phyloP scores from a whole-genome alignment of 1,140 invertebrate species.

The Drosophila quadrilineata region DNA sequence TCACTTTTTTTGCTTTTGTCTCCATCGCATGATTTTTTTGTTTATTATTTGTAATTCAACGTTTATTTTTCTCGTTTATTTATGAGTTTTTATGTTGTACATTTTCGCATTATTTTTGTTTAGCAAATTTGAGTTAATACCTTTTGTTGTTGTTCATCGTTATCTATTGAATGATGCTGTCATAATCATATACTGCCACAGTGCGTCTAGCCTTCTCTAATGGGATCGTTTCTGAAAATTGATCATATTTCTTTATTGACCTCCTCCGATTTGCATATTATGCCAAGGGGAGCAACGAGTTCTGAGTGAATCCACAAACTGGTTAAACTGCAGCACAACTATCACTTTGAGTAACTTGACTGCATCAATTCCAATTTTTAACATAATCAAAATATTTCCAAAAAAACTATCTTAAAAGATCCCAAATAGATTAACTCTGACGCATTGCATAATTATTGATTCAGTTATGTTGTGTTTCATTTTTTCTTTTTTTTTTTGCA shows the following conservation, averaged over 20 bases:
- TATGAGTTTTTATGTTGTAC: constrained; percentile 36
- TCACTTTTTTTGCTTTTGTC: constrained; percentile 22
- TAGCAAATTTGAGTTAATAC: no score
- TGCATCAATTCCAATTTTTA: constrained; percentile 17
- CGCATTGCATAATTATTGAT: constrained; percentile 27
- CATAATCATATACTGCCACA: no score
- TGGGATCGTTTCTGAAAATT: constrained; percentile 8
- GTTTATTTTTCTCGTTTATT: constrained; percentile 30
- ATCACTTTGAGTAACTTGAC: not conserved
- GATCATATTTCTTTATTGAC: not conserved
- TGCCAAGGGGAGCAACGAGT: not conserved
- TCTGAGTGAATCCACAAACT: constrained; percentile 8
- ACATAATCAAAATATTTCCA: no score
- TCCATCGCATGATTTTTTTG: constrained; percentile 19
- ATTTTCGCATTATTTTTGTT: constrained; percentile 13
- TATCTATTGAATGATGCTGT: no score
- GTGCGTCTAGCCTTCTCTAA: not conserved
- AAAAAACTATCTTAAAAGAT: not conserved
- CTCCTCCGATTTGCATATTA: constrained; percentile 5
- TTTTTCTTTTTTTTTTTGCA: constrained; percentile 8
- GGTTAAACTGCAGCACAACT: not conserved
- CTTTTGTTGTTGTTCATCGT: no score
- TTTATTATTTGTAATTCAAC: constrained; percentile 44
- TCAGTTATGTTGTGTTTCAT: constrained; percentile 5
- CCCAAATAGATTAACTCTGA: constrained; percentile 10